Evolutionary conservation across 2,888 invertebrate genomes (phyloP).

Genomic region (Colostygia pectinataria): DNA sequence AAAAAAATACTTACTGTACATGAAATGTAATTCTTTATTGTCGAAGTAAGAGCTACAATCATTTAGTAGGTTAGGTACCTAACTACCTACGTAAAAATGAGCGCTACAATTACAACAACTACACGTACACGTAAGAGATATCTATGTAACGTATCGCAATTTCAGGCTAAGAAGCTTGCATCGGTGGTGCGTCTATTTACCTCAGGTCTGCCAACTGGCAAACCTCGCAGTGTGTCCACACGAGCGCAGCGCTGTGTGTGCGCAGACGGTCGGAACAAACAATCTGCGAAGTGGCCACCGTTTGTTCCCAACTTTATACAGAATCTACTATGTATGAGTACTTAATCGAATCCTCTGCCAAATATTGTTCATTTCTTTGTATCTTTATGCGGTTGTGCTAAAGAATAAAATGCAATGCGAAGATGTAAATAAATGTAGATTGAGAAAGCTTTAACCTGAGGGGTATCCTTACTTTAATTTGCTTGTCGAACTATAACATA

Average conservation of each 20-base stretch:
- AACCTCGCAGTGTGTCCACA: slow-evolving; percentile 15
- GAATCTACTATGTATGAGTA: slow-evolving; percentile 35
- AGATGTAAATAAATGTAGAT: slow-evolving; percentile 28
- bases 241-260: slow-evolving; percentile 29
- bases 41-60: too few species aligned
- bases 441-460: slow-evolving; percentile 23
- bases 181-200: too few species aligned
- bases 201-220: too few species aligned
- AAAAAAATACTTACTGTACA: too few species aligned
- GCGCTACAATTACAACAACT: too few species aligned
- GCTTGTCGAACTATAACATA: slow-evolving; percentile 7
- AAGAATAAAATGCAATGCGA: slow-evolving; percentile 13
- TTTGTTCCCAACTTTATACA: slow-evolving; percentile 46
- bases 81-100: too few species aligned
- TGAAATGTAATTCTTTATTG: too few species aligned
- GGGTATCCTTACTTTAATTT: slow-evolving; percentile 9
- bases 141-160: too few species aligned
- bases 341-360: slow-evolving; percentile 56
- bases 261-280: slow-evolving; percentile 48
- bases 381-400: slow-evolving; percentile 8
- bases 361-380: slow-evolving; percentile 41
- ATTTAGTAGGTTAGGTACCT: too few species aligned
- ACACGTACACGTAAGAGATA: too few species aligned
- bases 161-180: too few species aligned
- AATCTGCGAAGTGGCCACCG: slow-evolving; percentile 48